Evolutionary conservation across 2,888 invertebrate species (phyloP), one percentile per base, ranked within the genome.

Genomic region (Ophion obscuratus): DNA sequence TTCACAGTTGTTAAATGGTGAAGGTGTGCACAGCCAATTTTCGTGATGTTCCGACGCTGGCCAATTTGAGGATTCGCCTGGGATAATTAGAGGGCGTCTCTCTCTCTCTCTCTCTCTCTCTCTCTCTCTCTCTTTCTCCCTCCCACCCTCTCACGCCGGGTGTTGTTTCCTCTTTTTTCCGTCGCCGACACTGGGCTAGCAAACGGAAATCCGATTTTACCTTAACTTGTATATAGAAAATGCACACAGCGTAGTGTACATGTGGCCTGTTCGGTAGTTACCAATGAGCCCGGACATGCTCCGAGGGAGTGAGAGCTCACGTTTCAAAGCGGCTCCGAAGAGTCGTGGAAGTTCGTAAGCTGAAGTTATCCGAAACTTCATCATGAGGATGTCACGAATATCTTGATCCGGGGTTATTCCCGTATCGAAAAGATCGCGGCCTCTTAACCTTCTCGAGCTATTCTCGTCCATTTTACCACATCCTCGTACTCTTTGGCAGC

Each of bases 241-340:
- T 73, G 70, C 20, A 53, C 53, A 66, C 7, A 67, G 20, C n/a
- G n/a, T 17, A 17, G 31, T 67, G 62, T 47, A 44, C 47, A 68
- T 24, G 27, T 7, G 17, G 68, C 66, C 67, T 61, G 31, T 64
- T 24, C 24, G 66, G 67, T 27, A 14, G 59, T 20, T 44, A 61
- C 47, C 70, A 59, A 71, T 80, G 79, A 57, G 67, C 44, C 66
- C 47, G 59, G 17, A 59, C 66, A 70, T 79, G 40, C 64, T 59
- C 61, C 36, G 67, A 68, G 68, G 17, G 17, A 53, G 53, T 66
- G 75, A 71, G 79, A 79, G 61, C 79, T 85, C 83, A 61, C 77
- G 85, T 85, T 83, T 85, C 85, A 83, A 80, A 85, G 85, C 79
- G 68, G 66, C 73, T 80, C 76, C 61, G 44, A 66, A 11, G 40